Percentiles rank a stretch among this genome's conserved stretches.
Evolutionary conservation across 2,888 invertebrate genomes (phyloP).

Genomic region (Pardosa pseudoannulata): DNA sequence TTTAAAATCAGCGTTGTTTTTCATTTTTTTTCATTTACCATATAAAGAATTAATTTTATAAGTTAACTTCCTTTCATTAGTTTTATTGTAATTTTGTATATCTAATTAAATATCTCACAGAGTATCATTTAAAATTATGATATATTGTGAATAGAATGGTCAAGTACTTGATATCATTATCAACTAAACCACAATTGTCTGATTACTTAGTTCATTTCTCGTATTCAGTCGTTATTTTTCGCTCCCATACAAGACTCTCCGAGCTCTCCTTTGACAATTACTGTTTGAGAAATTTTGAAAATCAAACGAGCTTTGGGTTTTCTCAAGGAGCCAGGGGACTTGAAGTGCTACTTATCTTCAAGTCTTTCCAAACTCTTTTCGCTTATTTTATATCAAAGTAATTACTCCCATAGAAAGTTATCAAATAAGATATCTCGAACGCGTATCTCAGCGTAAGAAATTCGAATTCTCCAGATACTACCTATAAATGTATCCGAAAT

Average conservation of each 20-base stretch:
- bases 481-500: background rate
- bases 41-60: no score
- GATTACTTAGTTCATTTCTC: no score
- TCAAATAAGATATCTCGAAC: background rate
- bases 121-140: no score
- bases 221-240: background rate
- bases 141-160: no score
- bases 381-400: constrained; percentile 4
- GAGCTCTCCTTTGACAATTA: background rate
- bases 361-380: background rate
- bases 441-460: background rate
- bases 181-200: no score
- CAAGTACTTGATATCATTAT: no score
- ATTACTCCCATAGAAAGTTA: background rate
- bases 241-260: background rate
- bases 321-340: background rate
- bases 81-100: no score
- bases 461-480: background rate
- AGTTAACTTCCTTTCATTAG: no score
- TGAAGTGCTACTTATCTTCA: background rate
- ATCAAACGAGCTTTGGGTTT: background rate
- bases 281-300: background rate
- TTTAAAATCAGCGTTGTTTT: no score
- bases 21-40: no score
- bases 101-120: no score